phyloP scores from a whole-genome alignment of 2,797 vertebrate genomes.

The Chromobotia macracanthus region DNA sequence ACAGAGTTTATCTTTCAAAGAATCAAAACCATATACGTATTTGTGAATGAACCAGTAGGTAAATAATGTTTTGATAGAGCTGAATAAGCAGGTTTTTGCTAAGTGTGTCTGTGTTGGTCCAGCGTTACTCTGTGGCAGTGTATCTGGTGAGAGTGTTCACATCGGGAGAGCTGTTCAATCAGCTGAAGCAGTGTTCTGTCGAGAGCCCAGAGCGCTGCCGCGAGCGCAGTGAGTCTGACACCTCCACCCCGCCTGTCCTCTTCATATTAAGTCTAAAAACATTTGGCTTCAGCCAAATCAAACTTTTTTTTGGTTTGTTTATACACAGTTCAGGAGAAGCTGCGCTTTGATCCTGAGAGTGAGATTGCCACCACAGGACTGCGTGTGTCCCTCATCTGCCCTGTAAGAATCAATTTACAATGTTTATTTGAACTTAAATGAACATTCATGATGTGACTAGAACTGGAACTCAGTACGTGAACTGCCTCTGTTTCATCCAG shows the following conservation, averaged over 20 bases:
- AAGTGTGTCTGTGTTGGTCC: constrained; percentile 29
- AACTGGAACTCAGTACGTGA: no score
- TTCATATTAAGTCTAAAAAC: no score
- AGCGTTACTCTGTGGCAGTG: constrained; percentile 95
- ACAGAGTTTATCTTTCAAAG: neutral
- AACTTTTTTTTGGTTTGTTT: neutral
- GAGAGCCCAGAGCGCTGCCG: constrained; percentile 95
- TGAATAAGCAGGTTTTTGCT: constrained; percentile 28
- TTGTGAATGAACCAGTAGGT: neutral
- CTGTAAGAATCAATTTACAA: no score
- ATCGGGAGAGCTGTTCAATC: constrained; percentile 90
- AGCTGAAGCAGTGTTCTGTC: constrained; percentile 92
- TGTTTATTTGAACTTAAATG: no score
- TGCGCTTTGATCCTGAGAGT: constrained; percentile 95
- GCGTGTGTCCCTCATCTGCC: constrained; percentile 96
- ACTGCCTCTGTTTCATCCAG: constrained; percentile 68
- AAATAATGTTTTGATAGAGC: neutral
- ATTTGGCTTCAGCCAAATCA: no score
- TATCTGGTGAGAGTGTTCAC: constrained; percentile 94
- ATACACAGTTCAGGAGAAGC: constrained; percentile 91
- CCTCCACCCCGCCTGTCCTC: no score
- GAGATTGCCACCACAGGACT: constrained; percentile 98
- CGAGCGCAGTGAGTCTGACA: constrained; percentile 91
- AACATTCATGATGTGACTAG: no score
- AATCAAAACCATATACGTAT: neutral